phyloP scores from a whole-genome alignment of 2,797 vertebrate species.

The Sebastes kiyomatsui region DNA sequence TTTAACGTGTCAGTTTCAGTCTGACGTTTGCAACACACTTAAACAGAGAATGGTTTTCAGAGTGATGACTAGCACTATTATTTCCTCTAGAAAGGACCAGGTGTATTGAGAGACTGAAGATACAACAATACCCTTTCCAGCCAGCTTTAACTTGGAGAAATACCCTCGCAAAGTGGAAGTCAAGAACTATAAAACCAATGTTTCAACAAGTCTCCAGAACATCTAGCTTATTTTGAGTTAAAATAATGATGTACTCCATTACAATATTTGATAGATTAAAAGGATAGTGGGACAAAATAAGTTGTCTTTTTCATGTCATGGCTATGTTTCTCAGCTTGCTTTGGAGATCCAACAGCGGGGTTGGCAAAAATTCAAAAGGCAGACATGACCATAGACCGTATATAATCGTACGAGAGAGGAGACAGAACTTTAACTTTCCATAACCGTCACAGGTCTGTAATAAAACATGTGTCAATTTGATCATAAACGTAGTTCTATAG shows the following conservation, averaged over 20 bases:
- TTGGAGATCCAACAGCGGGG: background rate
- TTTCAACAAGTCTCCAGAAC: background rate
- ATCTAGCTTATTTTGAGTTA: background rate
- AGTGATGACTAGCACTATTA: background rate
- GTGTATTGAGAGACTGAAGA: background rate
- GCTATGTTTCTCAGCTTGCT: background rate
- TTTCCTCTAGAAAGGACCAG: background rate
- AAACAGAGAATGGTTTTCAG: background rate
- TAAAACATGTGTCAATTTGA: too few relatives aligned
- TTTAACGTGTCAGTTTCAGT: background rate
- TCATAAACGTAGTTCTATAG: too few relatives aligned
- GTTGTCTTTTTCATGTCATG: background rate
- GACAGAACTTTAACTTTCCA: too few relatives aligned
- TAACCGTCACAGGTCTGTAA: too few relatives aligned
- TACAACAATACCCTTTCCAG: background rate
- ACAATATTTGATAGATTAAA: background rate
- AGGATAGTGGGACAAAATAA: background rate
- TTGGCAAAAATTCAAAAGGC: background rate
- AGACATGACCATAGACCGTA: background rate
- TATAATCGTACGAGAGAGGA: background rate
- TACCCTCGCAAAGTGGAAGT: background rate
- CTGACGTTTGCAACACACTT: background rate
- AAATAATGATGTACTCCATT: rapidly evolving
- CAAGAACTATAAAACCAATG: background rate
- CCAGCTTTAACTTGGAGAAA: background rate